Evolutionary conservation across 1,140 invertebrate genomes (phyloP).

Genomic region (Aradophagus sp.): DNA sequence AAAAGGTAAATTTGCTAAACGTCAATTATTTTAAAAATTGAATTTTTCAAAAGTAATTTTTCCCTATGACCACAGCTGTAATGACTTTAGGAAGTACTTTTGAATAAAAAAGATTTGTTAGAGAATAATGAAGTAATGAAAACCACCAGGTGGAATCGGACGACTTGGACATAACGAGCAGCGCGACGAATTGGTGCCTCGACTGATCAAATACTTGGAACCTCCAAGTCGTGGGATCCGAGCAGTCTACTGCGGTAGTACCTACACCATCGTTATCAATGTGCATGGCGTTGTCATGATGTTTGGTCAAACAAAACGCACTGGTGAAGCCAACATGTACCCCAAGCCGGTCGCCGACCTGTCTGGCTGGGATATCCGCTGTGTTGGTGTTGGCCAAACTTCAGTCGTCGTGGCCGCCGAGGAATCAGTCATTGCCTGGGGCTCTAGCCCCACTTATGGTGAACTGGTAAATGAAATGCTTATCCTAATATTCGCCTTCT

Average conservation of each 20-base stretch:
- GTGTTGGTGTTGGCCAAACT: slow-evolving; percentile 85
- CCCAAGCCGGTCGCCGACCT: slow-evolving; percentile 95
- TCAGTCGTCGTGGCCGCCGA: slow-evolving; percentile 92
- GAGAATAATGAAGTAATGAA: too few species aligned
- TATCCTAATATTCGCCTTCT: too few species aligned
- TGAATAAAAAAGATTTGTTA: too few species aligned
- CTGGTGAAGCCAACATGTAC: slow-evolving; percentile 97
- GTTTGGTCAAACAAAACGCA: slow-evolving; percentile 93
- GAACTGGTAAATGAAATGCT: slow-evolving; percentile 83
- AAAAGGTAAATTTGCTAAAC: too few species aligned
- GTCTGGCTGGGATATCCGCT: slow-evolving; percentile 91
- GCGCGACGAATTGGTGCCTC: slow-evolving; percentile 92
- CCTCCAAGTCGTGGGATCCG: slow-evolving; percentile 86
- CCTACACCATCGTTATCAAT: slow-evolving; percentile 88
- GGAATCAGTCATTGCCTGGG: slow-evolving; percentile 92
- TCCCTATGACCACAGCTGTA: too few species aligned
- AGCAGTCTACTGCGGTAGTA: slow-evolving; percentile 87
- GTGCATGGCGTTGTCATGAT: slow-evolving; percentile 86
- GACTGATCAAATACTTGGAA: slow-evolving; percentile 92
- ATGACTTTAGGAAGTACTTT: too few species aligned
- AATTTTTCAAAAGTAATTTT: too few species aligned
- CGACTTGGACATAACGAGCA: slow-evolving; percentile 93
- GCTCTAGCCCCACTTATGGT: slow-evolving; percentile 91
- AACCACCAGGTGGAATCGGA: slow-evolving; percentile 88
- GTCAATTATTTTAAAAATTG: too few species aligned